Evolutionary conservation across 2,113 vertebrate genomes (phyloP), one percentile per base, ranked within the genome.

Genomic region (Eptatretus burgeri): DNA sequence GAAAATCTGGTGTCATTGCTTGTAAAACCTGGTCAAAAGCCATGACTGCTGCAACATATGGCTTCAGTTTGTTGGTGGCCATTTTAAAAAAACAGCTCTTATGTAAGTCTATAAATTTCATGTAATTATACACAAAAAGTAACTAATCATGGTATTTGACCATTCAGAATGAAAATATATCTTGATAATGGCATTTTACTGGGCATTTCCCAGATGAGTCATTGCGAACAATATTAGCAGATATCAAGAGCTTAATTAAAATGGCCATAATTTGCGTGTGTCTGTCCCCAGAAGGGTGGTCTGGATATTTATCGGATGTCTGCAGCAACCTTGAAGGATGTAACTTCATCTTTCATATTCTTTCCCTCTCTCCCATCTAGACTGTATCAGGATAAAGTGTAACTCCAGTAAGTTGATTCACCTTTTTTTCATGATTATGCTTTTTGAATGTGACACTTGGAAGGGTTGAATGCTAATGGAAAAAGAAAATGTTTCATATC

Each of bases 301-400:
- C 78, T 76, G 83, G 77, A 77, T 82, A 84, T 81, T 82, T 83
- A 76, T 83, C 95, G 89, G 91, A 93, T 98, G 87, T 96, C 91
- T 93, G 91, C 91, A 98, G 91, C 89, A 87, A 98, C 91, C 91
- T 98, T 98, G 91, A 98, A 98, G 91, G 91, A 94, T 87, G 80
- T 81, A 79, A 87, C 85, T 93, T 94, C 89, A 96, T 93, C 82
- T 95, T 85, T 91, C 83, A 93, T 20, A 60, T 60, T 85, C 86
- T 96, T 83, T 94, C 93, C 83, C 93, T 84, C 82, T 41, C 27
- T 41, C 87, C 84, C 85, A 87, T 94, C 89, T 93, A 96, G 89
- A 96, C 80, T 96, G 89, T 96, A 85, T 94, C 83, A 94, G 89
- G 89, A 94, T 94, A 88, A 94, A 94, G 87, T 94, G 89, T 94